These are phyloP conservation scores for Stenurella melanura DNA, from an alignment of 2,888 invertebrate species.

Conservation along the genomic window DNA sequence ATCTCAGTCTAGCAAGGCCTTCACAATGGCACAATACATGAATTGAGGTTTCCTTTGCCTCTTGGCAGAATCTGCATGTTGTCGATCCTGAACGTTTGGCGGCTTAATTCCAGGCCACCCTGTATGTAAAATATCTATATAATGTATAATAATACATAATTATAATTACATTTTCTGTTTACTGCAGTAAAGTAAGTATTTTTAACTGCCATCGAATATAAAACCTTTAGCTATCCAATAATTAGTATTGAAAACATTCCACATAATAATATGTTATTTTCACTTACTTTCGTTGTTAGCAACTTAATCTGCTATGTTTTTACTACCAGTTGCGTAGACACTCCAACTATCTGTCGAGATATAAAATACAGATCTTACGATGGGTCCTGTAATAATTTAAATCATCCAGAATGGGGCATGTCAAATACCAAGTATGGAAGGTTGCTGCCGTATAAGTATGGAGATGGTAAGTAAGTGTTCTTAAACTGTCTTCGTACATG, in stretches of 20 bases:
- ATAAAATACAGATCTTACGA: slow-evolving; percentile 50
- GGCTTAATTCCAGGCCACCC: too few relatives aligned
- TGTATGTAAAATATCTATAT: too few relatives aligned
- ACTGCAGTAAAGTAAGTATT: neutral
- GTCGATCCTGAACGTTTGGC: too few relatives aligned
- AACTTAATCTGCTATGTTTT: neutral
- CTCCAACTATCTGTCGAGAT: neutral
- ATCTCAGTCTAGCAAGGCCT: too few relatives aligned
- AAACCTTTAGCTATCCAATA: neutral
- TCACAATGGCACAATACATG: too few relatives aligned
- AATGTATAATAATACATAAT: too few relatives aligned
- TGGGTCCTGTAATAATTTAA: slow-evolving; percentile 58
- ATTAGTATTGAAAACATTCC: neutral
- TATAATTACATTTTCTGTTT: neutral
- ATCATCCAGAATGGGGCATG: slow-evolving; percentile 57
- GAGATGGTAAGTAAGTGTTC: slow-evolving; percentile 42
- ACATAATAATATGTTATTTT: neutral
- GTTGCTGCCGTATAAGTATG: slow-evolving; percentile 53
- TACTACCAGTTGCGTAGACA: neutral
- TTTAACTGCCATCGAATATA: neutral
- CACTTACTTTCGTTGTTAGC: neutral
- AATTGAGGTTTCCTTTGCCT: too few relatives aligned
- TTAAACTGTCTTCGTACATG: neutral
- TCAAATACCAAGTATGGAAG: slow-evolving; percentile 50
- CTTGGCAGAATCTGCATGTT: too few relatives aligned